Evolutionary conservation across 2,888 invertebrate species (phyloP), one percentile per base, ranked within the genome.

Genomic region (Chaetoderma sp.): DNA sequence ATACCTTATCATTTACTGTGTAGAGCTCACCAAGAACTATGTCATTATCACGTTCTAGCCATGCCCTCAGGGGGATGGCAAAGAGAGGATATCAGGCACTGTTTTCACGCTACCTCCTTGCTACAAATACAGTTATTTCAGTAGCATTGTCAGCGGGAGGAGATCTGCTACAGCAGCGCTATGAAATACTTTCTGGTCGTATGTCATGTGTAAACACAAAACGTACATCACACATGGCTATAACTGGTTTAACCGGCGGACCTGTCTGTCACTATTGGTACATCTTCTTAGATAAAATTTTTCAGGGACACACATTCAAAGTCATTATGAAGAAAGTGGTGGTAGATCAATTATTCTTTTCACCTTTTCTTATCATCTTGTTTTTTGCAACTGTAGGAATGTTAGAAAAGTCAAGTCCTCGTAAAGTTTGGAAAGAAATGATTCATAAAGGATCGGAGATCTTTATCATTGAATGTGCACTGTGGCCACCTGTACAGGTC

Each of bases 401-500:
- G 33, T 88, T 95, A 73, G 94, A 95, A 94, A 95, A 61, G 57
- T 57, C 23, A 60, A 45, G 21, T 36, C 10, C 5, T 2, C 52
- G 44, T 6, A 45, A 68, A 89, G 90, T 58, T 30, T 80, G 88
- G 56, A 81, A 88, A 18, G 91, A 92, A 74, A 90, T 94, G 60
- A 89, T 89, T 70, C 85, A 89, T 30, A 95, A 96, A 86, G 93
- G 93, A 23, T 90, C 90, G 89, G 90, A 88, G 72, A 87, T 96
- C 13, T 95, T 95, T 82, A 88, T 90, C 55, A 95, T 94, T 5
- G 96, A 97, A 84, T 96, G 95, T 93, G 83, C 93, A 5, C 90
- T 96, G 28, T 96, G 96, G 96, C 96, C 96, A 0, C 93, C 94
- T 5, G 95, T 95, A 0, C 96, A 97, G 85, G 88, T 94, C 45